Evolutionary conservation across 2,797 vertebrate species (phyloP).

Genomic region (Bradypus variegatus): DNA sequence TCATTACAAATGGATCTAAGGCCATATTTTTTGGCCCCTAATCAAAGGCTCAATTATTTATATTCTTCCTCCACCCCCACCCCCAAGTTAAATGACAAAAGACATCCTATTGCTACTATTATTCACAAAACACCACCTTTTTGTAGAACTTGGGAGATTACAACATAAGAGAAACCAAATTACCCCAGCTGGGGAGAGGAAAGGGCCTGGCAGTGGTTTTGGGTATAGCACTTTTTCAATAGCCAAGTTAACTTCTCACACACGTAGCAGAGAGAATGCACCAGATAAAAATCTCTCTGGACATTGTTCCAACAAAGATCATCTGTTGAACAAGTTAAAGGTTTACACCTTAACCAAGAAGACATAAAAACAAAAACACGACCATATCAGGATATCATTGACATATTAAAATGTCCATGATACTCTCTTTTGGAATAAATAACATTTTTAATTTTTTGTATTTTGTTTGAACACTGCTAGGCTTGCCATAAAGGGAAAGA

Average conservation of each 20-base stretch:
- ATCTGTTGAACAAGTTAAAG: not conserved
- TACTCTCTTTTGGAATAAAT: not conserved
- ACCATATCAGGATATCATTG: not conserved
- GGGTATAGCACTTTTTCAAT: not conserved
- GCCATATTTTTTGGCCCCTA: not conserved
- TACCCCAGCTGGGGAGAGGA: not conserved
- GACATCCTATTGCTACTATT: not conserved
- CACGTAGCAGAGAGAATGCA: not conserved
- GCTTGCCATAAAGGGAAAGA: not conserved
- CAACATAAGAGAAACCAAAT: not conserved
- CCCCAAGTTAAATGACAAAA: constrained; percentile 17
- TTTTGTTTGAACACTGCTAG: not conserved
- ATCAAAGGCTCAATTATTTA: not conserved
- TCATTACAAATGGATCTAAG: not conserved
- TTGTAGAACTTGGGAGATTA: not conserved
- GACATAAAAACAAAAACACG: not conserved
- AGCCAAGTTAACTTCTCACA: not conserved
- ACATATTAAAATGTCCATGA: not conserved
- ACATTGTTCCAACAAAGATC: not conserved
- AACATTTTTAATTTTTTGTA: not conserved
- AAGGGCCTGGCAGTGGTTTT: too few relatives aligned
- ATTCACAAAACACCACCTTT: not conserved
- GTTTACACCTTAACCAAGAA: not conserved
- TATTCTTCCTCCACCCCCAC: not conserved
- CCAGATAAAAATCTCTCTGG: not conserved